Percentiles rank a stretch among this genome's conserved stretches.
Evolutionary conservation across 2,797 vertebrate species (phyloP).

Genomic region (Intellagama lesueurii): DNA sequence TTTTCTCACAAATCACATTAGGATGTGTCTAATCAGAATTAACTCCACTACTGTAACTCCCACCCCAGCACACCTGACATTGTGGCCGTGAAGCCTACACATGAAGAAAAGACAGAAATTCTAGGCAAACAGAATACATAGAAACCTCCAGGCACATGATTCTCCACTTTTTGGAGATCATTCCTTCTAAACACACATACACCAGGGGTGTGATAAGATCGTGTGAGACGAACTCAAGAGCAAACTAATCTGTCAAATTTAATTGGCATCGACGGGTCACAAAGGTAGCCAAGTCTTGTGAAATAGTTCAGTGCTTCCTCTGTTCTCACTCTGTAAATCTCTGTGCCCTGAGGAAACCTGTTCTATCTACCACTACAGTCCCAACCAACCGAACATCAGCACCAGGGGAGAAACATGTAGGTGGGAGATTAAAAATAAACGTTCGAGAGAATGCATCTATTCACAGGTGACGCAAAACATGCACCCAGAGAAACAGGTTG

Average conservation of each 20-base stretch:
- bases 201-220: neutral
- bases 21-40: no score
- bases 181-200: no score
- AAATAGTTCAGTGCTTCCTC: neutral
- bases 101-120: no score
- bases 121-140: no score
- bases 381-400: neutral
- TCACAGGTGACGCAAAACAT: neutral
- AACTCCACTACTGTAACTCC: no score
- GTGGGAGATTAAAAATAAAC: neutral
- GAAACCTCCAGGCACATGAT: no score
- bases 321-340: neutral
- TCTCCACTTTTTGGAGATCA: no score
- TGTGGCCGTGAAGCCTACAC: no score
- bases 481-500: neutral
- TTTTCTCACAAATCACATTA: no score
- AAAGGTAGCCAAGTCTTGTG: neutral
- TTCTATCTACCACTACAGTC: neutral
- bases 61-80: no score
- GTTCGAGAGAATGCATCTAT: neutral
- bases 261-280: neutral
- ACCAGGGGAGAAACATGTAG: neutral
- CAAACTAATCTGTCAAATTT: neutral
- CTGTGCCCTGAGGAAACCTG: neutral
- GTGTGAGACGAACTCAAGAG: neutral